Evolutionary conservation across 2,888 invertebrate species (phyloP).

Genomic region (Mythimna impura): DNA sequence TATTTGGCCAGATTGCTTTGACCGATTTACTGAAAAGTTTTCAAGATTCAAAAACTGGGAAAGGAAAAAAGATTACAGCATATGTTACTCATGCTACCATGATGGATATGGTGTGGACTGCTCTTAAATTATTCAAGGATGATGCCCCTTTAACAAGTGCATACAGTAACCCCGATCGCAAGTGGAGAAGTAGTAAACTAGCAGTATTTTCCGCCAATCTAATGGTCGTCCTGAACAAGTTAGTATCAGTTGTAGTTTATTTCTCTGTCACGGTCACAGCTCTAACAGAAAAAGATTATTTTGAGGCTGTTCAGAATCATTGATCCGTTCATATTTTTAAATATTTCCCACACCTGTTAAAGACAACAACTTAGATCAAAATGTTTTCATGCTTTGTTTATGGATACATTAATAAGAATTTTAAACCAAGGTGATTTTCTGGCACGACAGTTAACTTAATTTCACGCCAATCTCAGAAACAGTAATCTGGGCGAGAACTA

Average conservation of each 20-base stretch:
- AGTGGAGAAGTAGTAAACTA: conserved; percentile 93
- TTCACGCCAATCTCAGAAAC: conserved; percentile 1
- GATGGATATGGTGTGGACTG: conserved; percentile 91
- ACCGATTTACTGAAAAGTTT: conserved; percentile 92
- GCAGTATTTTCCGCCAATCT: conserved; percentile 93
- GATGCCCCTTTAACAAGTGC: conserved; percentile 88
- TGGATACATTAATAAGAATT: not conserved
- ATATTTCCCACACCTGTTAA: not conserved
- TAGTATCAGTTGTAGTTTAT: conserved; percentile 68
- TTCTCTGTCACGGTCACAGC: conserved; percentile 6
- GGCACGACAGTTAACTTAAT: too few relatives aligned
- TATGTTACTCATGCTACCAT: conserved; percentile 92
- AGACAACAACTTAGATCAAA: not conserved
- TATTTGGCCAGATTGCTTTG: conserved; percentile 92
- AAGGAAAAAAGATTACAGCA: conserved; percentile 89
- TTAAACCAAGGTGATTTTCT: not conserved
- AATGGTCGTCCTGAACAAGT: conserved; percentile 93
- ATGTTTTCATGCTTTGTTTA: not conserved
- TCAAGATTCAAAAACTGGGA: conserved; percentile 77
- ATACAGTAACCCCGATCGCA: conserved; percentile 90
- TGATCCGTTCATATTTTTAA: not conserved
- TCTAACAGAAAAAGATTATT: not conserved
- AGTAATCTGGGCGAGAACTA: not conserved
- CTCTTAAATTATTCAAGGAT: conserved; percentile 93
- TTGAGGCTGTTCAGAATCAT: not conserved